Base-by-base conservation (phyloP, 1,140 invertebrate species). In the Medauroidea extradentata region DNA sequence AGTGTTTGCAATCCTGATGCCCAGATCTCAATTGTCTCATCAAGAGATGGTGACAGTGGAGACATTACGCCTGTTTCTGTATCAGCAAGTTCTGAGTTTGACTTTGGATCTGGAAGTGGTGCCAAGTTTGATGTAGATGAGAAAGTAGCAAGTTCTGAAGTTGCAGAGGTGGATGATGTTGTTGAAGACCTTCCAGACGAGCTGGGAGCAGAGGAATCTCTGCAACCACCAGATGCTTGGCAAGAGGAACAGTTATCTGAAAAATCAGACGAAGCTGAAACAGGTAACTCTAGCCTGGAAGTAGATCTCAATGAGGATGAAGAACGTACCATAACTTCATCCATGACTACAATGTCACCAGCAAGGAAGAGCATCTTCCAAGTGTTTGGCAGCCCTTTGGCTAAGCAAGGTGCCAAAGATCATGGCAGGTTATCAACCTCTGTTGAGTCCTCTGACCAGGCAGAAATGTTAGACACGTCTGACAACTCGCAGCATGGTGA, bases 1-100 rank as follows among this genome's bases (percentile, higher is more conserved):
- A 11, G 5, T 34, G 11, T 34, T 11, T 4, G 29, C 29, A 34
- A 34, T 11, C 29, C 29, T 34, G 29, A 34, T 11, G 11, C 4
- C 29, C 29, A 34, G 29, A 4, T 34, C 29, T 34, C 29, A 11
- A 34, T 34, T 34, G 29, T 34, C 11, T 4, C 29, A 34, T 34
- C 29, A 11, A 16, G 50, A 23, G 50, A 49, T 16, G 46, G 55
- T 13, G 57, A 59, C 38, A 59, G 57, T 19, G 57, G 57, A 14
- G 57, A 59, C 2, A 18, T 52, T 7, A 59, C 57, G 8, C 57
- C 57, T 24, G 50, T 59, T 2, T 59, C 57, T 9, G 57, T 59
- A 14, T 59, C 57, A n/a, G 49, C 57, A 8, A 59, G 57, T 21
- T 59, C 57, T 8, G 57, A 59, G 39, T 59, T 59, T 42, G 57